Conservation (phyloP, 2,888 invertebrate species). For the Theretra japonica region DNA sequence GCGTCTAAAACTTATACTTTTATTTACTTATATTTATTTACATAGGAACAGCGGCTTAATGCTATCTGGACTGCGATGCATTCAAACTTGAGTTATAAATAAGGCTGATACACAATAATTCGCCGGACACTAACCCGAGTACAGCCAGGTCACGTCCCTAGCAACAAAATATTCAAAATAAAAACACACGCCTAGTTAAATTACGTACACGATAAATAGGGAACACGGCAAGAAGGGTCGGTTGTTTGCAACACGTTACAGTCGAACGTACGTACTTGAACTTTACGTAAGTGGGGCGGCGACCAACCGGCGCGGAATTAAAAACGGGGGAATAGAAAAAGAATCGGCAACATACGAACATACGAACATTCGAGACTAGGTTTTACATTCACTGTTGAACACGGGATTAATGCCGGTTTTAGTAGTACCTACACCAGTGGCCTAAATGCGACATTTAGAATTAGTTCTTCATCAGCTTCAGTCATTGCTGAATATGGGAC, state of each 20-base stretch:
- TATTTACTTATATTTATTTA: too few relatives aligned
- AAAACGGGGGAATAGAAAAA: neutral
- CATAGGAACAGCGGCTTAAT: too few relatives aligned
- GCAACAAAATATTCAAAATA: slow-evolving; percentile 2
- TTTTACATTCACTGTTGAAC: too few relatives aligned
- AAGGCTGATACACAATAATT: too few relatives aligned
- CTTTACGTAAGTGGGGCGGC: slow-evolving; percentile 17
- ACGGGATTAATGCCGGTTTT: too few relatives aligned
- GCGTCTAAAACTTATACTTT: too few relatives aligned
- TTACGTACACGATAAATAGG: neutral
- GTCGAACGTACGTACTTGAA: slow-evolving; percentile 15
- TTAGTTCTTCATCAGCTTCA: too few relatives aligned
- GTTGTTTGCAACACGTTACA: slow-evolving; percentile 17
- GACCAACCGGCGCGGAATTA: neutral
- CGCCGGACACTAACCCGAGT: neutral
- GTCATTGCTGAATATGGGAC: too few relatives aligned
- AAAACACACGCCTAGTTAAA: neutral
- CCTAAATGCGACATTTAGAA: too few relatives aligned
- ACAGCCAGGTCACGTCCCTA: neutral
- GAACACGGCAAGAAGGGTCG: slow-evolving; percentile 2
- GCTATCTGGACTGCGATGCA: too few relatives aligned
- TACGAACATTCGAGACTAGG: neutral
- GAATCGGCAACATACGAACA: neutral
- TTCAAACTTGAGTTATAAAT: too few relatives aligned
- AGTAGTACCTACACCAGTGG: too few relatives aligned